A percentile compares a stretch with the other conserved stretches of the same genome.
Conservation (phyloP, 2,888 invertebrate species). For the Frankliniella fusca region DNA sequence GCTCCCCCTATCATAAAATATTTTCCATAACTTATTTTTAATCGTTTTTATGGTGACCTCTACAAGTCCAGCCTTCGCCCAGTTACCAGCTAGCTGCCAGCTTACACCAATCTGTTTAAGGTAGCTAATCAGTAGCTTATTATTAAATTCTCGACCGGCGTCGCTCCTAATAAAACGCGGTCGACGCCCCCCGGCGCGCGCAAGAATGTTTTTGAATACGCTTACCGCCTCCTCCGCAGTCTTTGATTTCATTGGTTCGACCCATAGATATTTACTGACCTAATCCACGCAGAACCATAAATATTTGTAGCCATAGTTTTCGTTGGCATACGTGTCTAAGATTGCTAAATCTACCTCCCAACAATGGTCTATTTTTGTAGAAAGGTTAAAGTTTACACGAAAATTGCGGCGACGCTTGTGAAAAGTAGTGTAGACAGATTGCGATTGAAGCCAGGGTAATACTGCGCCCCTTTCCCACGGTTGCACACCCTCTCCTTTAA, state of each 20-base stretch:
- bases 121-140: not conserved
- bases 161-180: not conserved
- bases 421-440: not conserved
- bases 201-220: not conserved
- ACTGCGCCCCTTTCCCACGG: too few relatives aligned
- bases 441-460: too few relatives aligned
- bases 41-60: not conserved
- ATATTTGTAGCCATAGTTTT: not conserved
- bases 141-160: not conserved
- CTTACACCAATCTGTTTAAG: not conserved
- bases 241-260: not conserved
- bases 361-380: not conserved
- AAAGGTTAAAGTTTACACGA: not conserved
- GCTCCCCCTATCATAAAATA: not conserved
- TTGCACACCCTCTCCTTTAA: not conserved
- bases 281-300: not conserved
- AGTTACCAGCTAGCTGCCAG: not conserved
- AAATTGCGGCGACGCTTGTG: not conserved
- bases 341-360: not conserved
- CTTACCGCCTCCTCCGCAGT: not conserved
- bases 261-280: not conserved
- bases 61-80: not conserved
- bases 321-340: not conserved
- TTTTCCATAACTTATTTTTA: too few relatives aligned
- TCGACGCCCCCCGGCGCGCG: not conserved